These are phyloP conservation scores for Nothoprocta perdicaria DNA, from an alignment of 2,113 vertebrate genomes.

Conservation along the genomic window DNA sequence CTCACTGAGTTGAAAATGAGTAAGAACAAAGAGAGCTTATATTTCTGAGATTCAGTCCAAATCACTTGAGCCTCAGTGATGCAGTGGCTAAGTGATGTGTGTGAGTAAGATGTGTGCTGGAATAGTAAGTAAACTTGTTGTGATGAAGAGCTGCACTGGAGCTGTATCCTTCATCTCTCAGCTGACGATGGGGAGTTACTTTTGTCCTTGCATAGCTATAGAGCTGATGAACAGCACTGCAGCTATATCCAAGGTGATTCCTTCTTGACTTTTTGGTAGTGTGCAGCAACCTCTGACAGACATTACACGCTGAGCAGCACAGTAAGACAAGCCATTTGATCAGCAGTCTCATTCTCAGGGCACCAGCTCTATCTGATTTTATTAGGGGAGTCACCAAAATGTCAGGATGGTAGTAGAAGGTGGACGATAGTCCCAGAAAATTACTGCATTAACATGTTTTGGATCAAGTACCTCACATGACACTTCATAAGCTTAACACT, in stretches of 20 bases:
- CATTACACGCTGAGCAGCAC: background rate
- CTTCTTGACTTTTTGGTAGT: background rate
- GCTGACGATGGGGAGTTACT: background rate
- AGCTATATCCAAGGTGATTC: background rate
- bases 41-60: background rate
- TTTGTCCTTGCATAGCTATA: background rate
- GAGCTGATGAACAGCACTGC: background rate
- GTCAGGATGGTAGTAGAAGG: background rate
- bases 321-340: background rate
- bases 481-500: background rate
- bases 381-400: background rate
- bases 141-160: background rate
- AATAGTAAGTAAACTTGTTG: background rate
- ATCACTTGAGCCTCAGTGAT: background rate
- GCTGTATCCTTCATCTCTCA: background rate
- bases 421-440: background rate
- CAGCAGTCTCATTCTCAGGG: background rate
- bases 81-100: too few species aligned
- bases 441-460: background rate
- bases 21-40: background rate
- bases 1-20: background rate
- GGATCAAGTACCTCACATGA: background rate
- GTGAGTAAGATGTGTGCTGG: background rate
- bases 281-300: background rate
- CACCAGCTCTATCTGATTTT: accelerated